These are phyloP conservation scores for Lithophane socia DNA, from an alignment of 2,888 invertebrate genomes.

Conservation along the genomic window DNA sequence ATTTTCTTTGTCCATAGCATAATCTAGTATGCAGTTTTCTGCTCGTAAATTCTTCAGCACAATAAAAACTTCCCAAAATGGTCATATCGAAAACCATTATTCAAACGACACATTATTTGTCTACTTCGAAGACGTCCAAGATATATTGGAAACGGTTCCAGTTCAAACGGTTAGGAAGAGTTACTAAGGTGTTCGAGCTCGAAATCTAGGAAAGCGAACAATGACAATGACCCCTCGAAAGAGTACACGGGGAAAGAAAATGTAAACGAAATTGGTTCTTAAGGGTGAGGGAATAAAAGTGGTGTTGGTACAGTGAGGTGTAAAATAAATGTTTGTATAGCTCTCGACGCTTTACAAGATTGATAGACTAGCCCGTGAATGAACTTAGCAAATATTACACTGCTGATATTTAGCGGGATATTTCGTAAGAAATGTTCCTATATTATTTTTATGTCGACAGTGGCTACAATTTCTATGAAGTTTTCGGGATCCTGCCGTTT, in stretches of 20 bases:
- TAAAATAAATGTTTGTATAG: constrained; percentile 70
- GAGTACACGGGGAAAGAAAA: constrained; percentile 23
- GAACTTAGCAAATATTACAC: constrained; percentile 76
- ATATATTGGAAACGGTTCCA: constrained; percentile 65
- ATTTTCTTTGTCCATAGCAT: not conserved
- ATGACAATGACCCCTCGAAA: constrained; percentile 61
- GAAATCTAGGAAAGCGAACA: constrained; percentile 63
- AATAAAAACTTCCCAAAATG: constrained; percentile 40
- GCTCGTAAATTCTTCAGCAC: constrained; percentile 17
- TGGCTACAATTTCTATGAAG: constrained; percentile 27
- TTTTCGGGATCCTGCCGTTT: no score
- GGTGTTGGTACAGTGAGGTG: constrained; percentile 29
- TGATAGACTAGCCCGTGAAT: constrained; percentile 76
- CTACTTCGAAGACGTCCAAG: constrained; percentile 54
- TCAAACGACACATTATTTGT: constrained; percentile 63
- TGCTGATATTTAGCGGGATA: constrained; percentile 56
- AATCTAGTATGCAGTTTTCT: constrained; percentile 7
- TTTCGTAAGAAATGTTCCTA: constrained; percentile 45
- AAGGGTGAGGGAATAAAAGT: constrained; percentile 40
- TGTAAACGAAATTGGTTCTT: constrained; percentile 60
- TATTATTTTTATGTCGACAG: constrained; percentile 15
- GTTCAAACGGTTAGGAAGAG: constrained; percentile 65
- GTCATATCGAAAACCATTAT: constrained; percentile 58
- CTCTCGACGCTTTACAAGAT: constrained; percentile 73
- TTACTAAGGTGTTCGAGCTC: constrained; percentile 65